Base-by-base conservation (phyloP, 2,888 invertebrate genomes). In the Halocaridina rubra region DNA sequence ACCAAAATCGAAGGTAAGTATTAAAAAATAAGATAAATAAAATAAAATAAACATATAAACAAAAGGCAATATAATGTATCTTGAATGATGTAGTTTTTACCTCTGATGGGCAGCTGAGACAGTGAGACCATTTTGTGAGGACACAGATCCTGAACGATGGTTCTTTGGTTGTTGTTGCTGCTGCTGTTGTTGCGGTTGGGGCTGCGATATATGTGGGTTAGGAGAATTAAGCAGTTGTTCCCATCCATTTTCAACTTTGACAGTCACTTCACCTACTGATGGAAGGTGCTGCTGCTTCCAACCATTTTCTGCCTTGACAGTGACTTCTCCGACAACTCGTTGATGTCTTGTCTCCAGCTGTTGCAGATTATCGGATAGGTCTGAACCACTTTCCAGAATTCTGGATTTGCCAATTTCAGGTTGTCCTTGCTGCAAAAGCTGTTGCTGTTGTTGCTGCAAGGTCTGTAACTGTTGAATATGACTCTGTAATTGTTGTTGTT, bases 401-500 rank as follows among this genome's bases (percentile, higher is more conserved):
- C 59, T 77, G 30, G 16, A 13, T 29, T 77, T 77, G 16, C 30
- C n/a, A 29, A 59, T 27, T 59, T 77, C 77, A 61, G 57, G 59
- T 24, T 74, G 72, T 1, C 22, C 33, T 61, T 81, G 87, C 39
- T 80, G 76, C 7, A 80, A 61, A n/a, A 86, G 64, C 59, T 84
- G 86, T 33, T 84, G 78, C 32, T 86, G 85, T 32, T 89, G 85
- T 69, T 86, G 84, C 71, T 88, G 88, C 16, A 88, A 24, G 27
- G 86, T 89, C 81, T 81, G 88, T 76, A 91, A 89, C 88, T 90
- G 91, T 89, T 92, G 92, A 53, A 90, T 89, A 88, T 90, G 90
- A 84, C 91, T 90, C 82, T 90, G 90, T 30, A 89, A 89, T 88
- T 92, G 92, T 86, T 93, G 93, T 88, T 93, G 94, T 89, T 94